Conservation (phyloP, 2,888 invertebrate genomes). For the Apamea epomidion region DNA sequence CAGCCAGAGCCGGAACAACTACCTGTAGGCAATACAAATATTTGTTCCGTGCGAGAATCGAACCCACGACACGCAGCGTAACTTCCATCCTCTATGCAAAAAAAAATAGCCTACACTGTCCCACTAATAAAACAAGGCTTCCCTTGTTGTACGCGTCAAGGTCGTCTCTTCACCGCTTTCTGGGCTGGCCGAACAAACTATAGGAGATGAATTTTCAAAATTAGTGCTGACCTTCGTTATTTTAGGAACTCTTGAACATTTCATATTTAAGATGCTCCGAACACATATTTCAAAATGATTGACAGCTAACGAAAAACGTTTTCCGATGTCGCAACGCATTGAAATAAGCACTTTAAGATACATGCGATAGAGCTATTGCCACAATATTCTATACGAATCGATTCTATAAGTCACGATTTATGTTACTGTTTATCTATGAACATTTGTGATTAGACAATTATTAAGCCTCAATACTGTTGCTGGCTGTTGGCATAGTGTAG, state of each 20-base stretch:
- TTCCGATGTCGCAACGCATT: background rate
- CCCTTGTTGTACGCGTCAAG: too few relatives aligned
- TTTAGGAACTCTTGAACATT: background rate
- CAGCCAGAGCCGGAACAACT: too few relatives aligned
- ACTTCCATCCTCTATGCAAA: too few relatives aligned
- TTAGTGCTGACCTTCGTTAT: background rate
- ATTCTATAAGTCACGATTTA: slow-evolving; percentile 34
- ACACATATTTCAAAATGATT: background rate
- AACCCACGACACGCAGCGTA: too few relatives aligned
- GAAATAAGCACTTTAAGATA: background rate
- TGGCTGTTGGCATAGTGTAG: background rate
- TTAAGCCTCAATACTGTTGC: background rate
- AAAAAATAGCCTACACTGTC: too few relatives aligned
- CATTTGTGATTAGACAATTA: slow-evolving; percentile 3
- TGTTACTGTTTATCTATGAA: background rate
- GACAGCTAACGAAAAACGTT: background rate
- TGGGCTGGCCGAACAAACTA: too few relatives aligned
- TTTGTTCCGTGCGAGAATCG: too few relatives aligned
- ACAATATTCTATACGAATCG: background rate
- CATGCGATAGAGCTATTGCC: background rate
- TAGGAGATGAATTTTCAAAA: background rate
- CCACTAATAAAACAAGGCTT: too few relatives aligned
- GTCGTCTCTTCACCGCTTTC: too few relatives aligned
- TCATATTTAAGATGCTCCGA: background rate
- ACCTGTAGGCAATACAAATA: too few relatives aligned